Evolutionary conservation across 2,797 vertebrate genomes (phyloP), one percentile per base, ranked within the genome.

Genomic region (Knipowitschia caucasica): DNA sequence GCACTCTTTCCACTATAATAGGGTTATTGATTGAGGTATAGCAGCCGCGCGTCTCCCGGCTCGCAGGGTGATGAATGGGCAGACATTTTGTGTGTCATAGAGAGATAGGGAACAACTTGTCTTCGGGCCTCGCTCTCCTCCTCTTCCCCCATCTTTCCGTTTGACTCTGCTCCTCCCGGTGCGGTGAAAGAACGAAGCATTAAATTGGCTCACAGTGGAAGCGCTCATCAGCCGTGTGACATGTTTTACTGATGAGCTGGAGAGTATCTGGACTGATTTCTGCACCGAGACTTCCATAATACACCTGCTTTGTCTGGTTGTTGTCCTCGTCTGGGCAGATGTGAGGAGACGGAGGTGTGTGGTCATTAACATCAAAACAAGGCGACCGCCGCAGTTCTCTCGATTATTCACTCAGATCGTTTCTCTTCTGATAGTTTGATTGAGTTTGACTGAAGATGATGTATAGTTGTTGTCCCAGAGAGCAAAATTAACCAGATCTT

Each of bases 21-120:
- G 70, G 73, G 75, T 82, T 76, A 84, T 88, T 11, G 75, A 84
- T 81, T 52, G 43, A 39, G 65, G 60, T 65, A n/a, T n/a, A 59
- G 62, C 62, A 64, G 64, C 58, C 69, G 59, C 52, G 59, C 60
- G 51, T 68, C 43, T 64, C 56, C 70, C 59, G 42, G 56, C 49
- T 51, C 12, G 35, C n/a, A 56, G 68, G 50, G 34, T 64, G 67
- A 78, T 62, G 58, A 58, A 67, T 59, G 34, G 47, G 60, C 44
- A 59, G 36, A 62, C 42, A 35, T 26, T 57, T 17, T 47, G 42
- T 51, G 44, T 47, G 12, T 34, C 10, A 56, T 31, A 42, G 45
- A 34, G 17, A 25, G 31, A 50, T 29, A n/a, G 26, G 26, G 44
- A 46, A 29, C 44, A 30, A 46, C 44, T 46, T 46, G 62, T 52